These are phyloP conservation scores for Phorcus lineatus DNA, from an alignment of 2,888 invertebrate species.

Conservation along the genomic window DNA sequence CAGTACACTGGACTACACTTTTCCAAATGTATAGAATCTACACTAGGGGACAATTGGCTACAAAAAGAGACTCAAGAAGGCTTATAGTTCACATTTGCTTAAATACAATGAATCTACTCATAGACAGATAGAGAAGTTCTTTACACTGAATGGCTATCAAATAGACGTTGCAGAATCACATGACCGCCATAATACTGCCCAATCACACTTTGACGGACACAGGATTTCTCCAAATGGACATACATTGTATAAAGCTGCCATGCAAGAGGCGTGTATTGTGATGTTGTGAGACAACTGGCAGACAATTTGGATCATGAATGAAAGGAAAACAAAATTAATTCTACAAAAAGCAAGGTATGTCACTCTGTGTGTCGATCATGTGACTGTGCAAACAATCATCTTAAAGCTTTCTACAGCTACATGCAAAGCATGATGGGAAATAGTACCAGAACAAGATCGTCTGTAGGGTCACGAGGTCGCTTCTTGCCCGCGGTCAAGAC, in stretches of 20 bases:
- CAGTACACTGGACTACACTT: not conserved
- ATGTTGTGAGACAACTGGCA: conserved; percentile 31
- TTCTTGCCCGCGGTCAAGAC: conserved; percentile 89
- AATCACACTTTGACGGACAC: not conserved
- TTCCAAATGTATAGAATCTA: not conserved
- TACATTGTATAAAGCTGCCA: conserved; percentile 32
- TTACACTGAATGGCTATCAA: conserved; percentile 31
- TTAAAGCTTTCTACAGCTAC: conserved; percentile 73
- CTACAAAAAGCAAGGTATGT: conserved; percentile 42
- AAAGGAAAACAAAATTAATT: conserved; percentile 38
- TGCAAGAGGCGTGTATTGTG: conserved; percentile 38
- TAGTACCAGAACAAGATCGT: conserved; percentile 96
- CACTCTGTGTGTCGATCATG: conserved; percentile 64
- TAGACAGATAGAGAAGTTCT: conserved; percentile 23
- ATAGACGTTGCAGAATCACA: conserved; percentile 67
- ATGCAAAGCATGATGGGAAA: conserved; percentile 73
- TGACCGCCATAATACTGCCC: conserved; percentile 52
- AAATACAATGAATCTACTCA: conserved; percentile 11
- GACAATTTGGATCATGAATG: conserved; percentile 29
- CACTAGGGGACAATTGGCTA: conserved; percentile 19
- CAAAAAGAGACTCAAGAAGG: not conserved
- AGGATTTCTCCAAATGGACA: not conserved
- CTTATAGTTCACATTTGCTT: conserved; percentile 11
- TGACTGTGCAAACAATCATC: conserved; percentile 73
- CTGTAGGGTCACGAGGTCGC: conserved; percentile 90